A percentile compares a stretch with the other conserved stretches of the same genome.
Evolutionary conservation across 2,888 invertebrate species (phyloP).

Genomic region (Eupithecia abbreviata): DNA sequence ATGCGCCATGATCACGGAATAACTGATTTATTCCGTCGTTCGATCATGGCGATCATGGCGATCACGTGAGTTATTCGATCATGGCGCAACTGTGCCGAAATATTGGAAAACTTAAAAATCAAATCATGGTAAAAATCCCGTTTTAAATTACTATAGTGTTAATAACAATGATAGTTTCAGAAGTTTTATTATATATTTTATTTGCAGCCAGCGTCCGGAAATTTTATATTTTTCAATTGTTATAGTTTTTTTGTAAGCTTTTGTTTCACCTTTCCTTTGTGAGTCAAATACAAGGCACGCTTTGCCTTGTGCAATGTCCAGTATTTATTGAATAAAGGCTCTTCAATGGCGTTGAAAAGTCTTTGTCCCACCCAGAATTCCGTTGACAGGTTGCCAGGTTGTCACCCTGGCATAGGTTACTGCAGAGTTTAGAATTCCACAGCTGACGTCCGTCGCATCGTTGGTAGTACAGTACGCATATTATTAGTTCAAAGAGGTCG

Average conservation of each 20-base stretch:
- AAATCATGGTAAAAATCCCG: too few species aligned
- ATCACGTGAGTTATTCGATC: too few species aligned
- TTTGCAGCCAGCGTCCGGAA: too few species aligned
- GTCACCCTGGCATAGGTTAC: not conserved
- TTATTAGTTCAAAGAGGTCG: not conserved
- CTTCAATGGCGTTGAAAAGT: not conserved
- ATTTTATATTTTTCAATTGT: not conserved
- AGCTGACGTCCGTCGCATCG: not conserved
- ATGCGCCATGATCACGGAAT: too few species aligned
- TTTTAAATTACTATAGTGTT: too few species aligned
- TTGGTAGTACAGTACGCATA: not conserved
- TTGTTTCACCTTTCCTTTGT: not conserved
- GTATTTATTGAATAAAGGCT: not conserved
- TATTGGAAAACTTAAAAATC: too few species aligned
- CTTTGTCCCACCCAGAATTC: not conserved
- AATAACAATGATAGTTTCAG: too few species aligned
- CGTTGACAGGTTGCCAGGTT: not conserved
- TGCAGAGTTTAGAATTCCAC: not conserved
- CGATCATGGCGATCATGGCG: too few species aligned
- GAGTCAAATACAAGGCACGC: not conserved
- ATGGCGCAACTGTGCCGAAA: too few species aligned
- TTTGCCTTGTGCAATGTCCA: too few species aligned
- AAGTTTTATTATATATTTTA: too few species aligned
- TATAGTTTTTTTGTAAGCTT: not conserved
- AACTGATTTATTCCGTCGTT: too few species aligned